Conservation (phyloP, 1,140 invertebrate species). For the Drosophila aff. region DNA sequence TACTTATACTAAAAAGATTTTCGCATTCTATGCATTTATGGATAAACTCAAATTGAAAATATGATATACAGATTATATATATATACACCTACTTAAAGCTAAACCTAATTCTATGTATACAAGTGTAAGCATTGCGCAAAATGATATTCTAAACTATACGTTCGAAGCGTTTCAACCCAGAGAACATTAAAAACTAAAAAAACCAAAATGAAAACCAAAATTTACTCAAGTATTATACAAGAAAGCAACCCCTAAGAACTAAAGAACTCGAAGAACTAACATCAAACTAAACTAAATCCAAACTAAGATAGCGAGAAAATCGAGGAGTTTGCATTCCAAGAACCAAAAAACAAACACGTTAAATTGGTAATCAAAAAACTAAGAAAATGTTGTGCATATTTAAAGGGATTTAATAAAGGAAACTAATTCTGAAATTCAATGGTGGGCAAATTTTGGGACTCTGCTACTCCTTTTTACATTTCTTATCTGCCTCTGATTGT, state of each 20-base stretch:
- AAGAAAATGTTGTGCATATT: constrained; percentile 80
- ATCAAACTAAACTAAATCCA: constrained; percentile 31
- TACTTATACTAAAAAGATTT: constrained; percentile 57
- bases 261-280: constrained; percentile 9
- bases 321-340: constrained; percentile 72
- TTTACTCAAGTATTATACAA: constrained; percentile 75
- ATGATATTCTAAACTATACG: constrained; percentile 80
- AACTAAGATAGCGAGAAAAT: constrained; percentile 14
- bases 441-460: neutral
- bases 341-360: constrained; percentile 60
- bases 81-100: constrained; percentile 60
- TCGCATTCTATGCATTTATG: constrained; percentile 79
- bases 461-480: neutral
- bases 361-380: constrained; percentile 76
- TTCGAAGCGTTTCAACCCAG: constrained; percentile 74
- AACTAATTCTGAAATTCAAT: constrained; percentile 43
- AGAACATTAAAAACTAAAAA: constrained; percentile 22
- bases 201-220: constrained; percentile 53
- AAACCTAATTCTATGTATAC: constrained; percentile 52
- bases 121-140: constrained; percentile 48
- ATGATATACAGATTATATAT: constrained; percentile 59
- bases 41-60: constrained; percentile 45
- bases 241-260: constrained; percentile 20
- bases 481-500: neutral
- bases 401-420: constrained; percentile 81